Conservation (phyloP, 1,140 invertebrate genomes). For the Coenobita brevimanus region DNA sequence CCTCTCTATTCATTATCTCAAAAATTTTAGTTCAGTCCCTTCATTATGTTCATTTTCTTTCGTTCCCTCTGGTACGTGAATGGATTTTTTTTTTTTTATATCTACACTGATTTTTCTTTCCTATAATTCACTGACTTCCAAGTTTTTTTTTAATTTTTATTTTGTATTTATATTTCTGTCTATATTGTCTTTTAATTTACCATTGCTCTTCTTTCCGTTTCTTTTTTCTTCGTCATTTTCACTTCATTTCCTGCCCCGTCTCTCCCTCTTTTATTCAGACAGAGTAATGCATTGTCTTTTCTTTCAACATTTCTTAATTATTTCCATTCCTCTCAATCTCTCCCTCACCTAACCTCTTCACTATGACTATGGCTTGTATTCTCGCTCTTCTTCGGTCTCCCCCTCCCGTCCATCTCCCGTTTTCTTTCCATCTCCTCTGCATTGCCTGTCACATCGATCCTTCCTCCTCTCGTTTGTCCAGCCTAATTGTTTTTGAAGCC, state of each 20-base stretch:
- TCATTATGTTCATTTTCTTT: no score
- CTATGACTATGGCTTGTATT: not conserved
- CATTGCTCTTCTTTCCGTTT: not conserved
- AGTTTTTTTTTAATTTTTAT: no score
- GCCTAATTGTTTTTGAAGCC: not conserved
- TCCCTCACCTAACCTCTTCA: not conserved
- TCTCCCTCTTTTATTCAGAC: conserved; percentile 9
- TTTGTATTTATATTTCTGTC: not conserved
- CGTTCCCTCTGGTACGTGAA: no score
- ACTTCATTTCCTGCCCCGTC: not conserved
- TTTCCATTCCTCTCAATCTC: not conserved
- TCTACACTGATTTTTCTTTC: no score
- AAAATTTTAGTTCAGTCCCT: no score
- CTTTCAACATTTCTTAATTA: not conserved
- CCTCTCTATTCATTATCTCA: no score
- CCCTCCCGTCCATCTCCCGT: not conserved
- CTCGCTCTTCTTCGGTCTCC: conserved; percentile 14
- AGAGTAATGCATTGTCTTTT: not conserved
- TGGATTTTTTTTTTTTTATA: no score
- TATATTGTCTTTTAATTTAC: not conserved
- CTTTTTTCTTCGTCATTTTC: not conserved
- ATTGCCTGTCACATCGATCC: not conserved
- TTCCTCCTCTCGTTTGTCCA: not conserved
- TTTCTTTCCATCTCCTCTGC: not conserved
- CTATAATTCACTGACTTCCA: no score